Percentiles rank a stretch among this genome's conserved stretches.
Evolutionary conservation across 2,888 invertebrate genomes (phyloP).

Genomic region (Drosophila robusta): DNA sequence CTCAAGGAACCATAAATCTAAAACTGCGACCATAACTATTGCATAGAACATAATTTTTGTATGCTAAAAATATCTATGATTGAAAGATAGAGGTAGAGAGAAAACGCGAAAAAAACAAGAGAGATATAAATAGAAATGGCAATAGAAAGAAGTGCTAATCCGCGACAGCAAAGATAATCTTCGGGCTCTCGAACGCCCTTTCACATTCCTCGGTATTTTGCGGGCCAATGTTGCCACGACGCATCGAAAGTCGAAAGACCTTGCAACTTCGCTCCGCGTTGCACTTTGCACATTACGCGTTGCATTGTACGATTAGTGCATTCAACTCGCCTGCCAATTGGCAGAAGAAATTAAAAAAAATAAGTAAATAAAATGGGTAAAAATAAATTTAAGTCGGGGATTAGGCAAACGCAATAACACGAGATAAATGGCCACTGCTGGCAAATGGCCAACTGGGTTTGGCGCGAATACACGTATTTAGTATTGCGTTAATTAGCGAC

Average conservation of each 20-base stretch:
- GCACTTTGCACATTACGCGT: constrained; percentile 5
- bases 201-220: constrained; percentile 13
- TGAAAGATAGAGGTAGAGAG: neutral
- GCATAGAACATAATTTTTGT: neutral
- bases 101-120: too few species aligned
- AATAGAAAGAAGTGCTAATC: neutral
- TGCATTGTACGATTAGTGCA: constrained; percentile 16
- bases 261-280: constrained; percentile 4
- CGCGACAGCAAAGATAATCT: neutral
- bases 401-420: constrained; percentile 18
- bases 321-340: constrained; percentile 32
- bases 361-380: constrained; percentile 3
- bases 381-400: constrained; percentile 12
- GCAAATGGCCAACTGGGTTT: constrained; percentile 24
- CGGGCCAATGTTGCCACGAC: constrained; percentile 1
- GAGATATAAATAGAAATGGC: neutral
- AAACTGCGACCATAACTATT: neutral
- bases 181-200: constrained; percentile 7
- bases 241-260: constrained; percentile 12
- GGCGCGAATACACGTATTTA: constrained; percentile 15
- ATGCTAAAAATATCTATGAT: too few species aligned
- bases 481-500: constrained; percentile 49
- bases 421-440: constrained; percentile 34
- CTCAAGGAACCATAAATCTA: neutral
- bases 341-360: constrained; percentile 14